phyloP scores from a whole-genome alignment of 2,797 vertebrate genomes.

The Geotrypetes seraphini region DNA sequence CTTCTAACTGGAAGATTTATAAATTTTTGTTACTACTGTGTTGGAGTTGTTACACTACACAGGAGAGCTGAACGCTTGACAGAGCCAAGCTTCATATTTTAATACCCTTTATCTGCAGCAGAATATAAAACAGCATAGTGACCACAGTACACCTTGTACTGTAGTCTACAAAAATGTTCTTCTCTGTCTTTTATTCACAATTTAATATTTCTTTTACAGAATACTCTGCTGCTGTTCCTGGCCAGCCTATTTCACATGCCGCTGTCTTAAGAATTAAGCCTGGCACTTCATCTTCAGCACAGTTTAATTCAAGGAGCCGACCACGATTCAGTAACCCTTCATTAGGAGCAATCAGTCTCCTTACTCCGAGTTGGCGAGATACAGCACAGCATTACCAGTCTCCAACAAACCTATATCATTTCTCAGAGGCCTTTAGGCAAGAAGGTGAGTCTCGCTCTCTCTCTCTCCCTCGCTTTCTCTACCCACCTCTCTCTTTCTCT shows the following conservation, averaged over 20 bases:
- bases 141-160: too few species aligned
- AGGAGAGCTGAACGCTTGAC: too few species aligned
- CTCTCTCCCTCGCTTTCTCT: too few species aligned
- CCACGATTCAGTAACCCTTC: conserved; percentile 53
- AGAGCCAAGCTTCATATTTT: too few species aligned
- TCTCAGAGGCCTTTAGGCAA: conserved; percentile 73
- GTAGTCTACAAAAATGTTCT: too few species aligned
- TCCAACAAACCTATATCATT: conserved; percentile 61
- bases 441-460: too few species aligned
- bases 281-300: conserved; percentile 61
- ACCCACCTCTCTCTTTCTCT: too few species aligned
- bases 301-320: conserved; percentile 60
- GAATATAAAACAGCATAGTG: too few species aligned
- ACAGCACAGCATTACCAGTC: conserved; percentile 56
- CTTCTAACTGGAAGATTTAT: too few species aligned
- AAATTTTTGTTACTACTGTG: too few species aligned
- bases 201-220: conserved; percentile 42
- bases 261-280: conserved; percentile 78
- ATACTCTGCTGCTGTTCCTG: conserved; percentile 62
- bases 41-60: too few species aligned
- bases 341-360: conserved; percentile 29
- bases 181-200: neutral
- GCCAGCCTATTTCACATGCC: conserved; percentile 70
- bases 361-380: conserved; percentile 63
- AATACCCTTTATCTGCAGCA: too few species aligned